Percentiles rank a stretch among this genome's conserved stretches.
phyloP scores from a whole-genome alignment of 2,888 invertebrate genomes.

The Campaea margaritaria region DNA sequence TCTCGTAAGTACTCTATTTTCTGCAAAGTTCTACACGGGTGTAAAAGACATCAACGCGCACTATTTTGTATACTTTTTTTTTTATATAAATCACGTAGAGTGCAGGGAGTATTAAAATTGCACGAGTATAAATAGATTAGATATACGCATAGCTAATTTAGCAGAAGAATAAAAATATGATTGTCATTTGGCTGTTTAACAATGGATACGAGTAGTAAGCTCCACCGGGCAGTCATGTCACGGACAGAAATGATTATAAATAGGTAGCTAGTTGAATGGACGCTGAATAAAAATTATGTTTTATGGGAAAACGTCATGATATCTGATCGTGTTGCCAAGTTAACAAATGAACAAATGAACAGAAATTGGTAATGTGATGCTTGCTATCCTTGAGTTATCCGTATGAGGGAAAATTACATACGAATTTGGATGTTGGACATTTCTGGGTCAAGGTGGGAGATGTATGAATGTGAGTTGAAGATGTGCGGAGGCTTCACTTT shows the following conservation, averaged over 20 bases:
- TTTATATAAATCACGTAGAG: too few relatives aligned
- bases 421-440: conserved; percentile 28
- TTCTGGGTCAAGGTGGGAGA: conserved; percentile 36
- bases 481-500: not conserved
- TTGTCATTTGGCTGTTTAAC: conserved; percentile 2
- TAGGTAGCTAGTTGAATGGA: conserved; percentile 31
- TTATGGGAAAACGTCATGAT: conserved; percentile 41
- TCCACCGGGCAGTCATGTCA: conserved; percentile 60
- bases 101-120: too few relatives aligned
- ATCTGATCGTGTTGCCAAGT: conserved; percentile 2
- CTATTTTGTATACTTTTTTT: too few relatives aligned
- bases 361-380: conserved; percentile 31
- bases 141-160: too few relatives aligned
- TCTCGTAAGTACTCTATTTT: too few relatives aligned
- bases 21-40: not conserved
- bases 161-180: not conserved
- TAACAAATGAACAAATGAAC: conserved; percentile 20
- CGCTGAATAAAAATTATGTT: conserved; percentile 44
- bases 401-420: conserved; percentile 29
- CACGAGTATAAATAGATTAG: too few relatives aligned
- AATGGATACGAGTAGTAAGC: conserved; percentile 34
- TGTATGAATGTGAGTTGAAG: not conserved
- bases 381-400: conserved; percentile 44
- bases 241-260: conserved; percentile 57
- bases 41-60: not conserved